phyloP scores from a whole-genome alignment of 2,797 vertebrate genomes.

The Platalea minor region DNA sequence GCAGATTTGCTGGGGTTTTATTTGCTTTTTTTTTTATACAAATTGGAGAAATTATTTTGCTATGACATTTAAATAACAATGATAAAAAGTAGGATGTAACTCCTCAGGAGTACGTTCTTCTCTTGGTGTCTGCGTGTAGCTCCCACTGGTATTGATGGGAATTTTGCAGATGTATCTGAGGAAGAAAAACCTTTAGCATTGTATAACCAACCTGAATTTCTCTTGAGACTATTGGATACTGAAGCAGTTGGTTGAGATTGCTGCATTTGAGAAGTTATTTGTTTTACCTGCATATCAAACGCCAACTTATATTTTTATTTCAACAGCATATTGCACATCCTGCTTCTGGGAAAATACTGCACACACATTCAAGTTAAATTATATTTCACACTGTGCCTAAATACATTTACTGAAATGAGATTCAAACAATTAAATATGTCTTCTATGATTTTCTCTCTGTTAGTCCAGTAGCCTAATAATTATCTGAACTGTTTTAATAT shows the following conservation, averaged over 20 bases:
- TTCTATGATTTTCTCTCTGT: conserved; percentile 69
- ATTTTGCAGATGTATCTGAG: conserved; percentile 24
- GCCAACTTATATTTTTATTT: conserved; percentile 43
- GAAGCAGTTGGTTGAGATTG: conserved; percentile 11
- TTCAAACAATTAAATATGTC: conserved; percentile 73
- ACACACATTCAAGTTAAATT: neutral
- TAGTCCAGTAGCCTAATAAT: conserved; percentile 70
- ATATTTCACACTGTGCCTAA: conserved; percentile 62
- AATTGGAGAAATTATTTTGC: conserved; percentile 25
- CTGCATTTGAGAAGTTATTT: conserved; percentile 39
- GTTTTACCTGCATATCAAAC: conserved; percentile 38
- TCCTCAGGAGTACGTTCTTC: neutral
- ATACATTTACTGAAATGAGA: conserved; percentile 66
- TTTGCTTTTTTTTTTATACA: neutral
- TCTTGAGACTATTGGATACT: neutral
- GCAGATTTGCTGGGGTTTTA: neutral
- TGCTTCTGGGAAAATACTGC: neutral
- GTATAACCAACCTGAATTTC: conserved; percentile 29
- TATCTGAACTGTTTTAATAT: conserved; percentile 70
- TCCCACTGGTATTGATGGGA: neutral
- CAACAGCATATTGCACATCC: neutral
- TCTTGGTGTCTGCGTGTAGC: neutral
- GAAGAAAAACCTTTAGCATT: conserved; percentile 52
- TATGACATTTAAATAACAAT: conserved; percentile 60
- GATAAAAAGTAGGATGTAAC: neutral